phyloP scores from a whole-genome alignment of 2,113 vertebrate genomes.

The Cyrtonyx montezumae region DNA sequence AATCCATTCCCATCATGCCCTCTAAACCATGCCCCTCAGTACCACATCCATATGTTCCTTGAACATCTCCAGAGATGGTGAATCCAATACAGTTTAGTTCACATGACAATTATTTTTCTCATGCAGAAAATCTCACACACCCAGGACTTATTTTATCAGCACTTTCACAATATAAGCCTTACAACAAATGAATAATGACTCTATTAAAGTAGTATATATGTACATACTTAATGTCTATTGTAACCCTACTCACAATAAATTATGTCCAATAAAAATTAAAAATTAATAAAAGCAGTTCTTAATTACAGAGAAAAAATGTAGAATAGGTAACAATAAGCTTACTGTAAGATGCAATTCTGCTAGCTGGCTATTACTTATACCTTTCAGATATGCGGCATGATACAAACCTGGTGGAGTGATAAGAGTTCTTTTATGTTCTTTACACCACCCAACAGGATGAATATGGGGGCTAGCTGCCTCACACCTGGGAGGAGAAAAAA shows the following conservation, averaged over 20 bases:
- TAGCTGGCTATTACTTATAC: not conserved
- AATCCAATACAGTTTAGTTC: not conserved
- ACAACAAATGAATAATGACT: not conserved
- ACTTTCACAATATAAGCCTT: not conserved
- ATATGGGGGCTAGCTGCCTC: conserved; percentile 89
- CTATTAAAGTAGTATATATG: not conserved
- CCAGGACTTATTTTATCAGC: not conserved
- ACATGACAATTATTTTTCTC: not conserved
- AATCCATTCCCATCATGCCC: too few species aligned
- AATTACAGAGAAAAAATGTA: not conserved
- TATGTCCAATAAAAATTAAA: not conserved
- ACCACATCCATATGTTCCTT: too few species aligned
- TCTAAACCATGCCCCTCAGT: too few species aligned
- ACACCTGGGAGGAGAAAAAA: conserved; percentile 76
- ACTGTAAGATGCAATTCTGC: not conserved
- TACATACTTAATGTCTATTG: not conserved
- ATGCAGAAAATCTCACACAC: not conserved
- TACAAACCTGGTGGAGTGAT: conserved; percentile 86
- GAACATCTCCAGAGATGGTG: too few species aligned
- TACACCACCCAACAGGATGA: conserved; percentile 89
- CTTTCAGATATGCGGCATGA: not conserved
- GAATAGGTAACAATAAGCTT: not conserved
- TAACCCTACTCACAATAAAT: not conserved
- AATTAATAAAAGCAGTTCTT: not conserved
- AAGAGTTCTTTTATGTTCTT: conserved; percentile 84